These are phyloP conservation scores for Xestoiulus laeticollis DNA, from an alignment of 2,888 invertebrate species.

Conservation along the genomic window DNA sequence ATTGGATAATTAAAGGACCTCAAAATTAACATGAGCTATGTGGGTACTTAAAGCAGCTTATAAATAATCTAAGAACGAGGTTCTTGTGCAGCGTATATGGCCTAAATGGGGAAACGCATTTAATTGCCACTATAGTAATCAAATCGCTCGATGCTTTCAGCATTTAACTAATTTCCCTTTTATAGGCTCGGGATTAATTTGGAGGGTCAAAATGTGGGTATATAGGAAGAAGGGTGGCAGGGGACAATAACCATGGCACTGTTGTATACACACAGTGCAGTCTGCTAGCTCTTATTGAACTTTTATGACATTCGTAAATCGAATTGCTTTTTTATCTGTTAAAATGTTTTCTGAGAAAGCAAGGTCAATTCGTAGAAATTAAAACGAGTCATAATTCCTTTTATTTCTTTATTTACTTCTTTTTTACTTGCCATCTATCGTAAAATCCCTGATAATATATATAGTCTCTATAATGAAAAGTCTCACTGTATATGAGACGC, in stretches of 20 bases:
- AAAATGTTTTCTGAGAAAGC: not conserved
- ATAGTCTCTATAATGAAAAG: too few relatives aligned
- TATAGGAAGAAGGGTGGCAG: not conserved
- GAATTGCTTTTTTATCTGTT: not conserved
- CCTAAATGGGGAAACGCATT: constrained; percentile 9
- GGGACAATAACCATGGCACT: not conserved
- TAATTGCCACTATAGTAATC: not conserved
- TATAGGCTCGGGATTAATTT: not conserved
- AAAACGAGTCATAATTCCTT: not conserved
- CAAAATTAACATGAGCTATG: not conserved
- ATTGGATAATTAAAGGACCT: not conserved
- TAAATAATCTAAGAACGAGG: constrained; percentile 19
- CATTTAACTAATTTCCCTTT: constrained; percentile 5
- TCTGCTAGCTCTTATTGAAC: not conserved
- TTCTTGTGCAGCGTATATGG: not conserved
- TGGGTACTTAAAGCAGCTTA: not conserved
- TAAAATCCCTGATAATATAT: too few relatives aligned
- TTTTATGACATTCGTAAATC: constrained; percentile 1
- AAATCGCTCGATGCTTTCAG: not conserved
- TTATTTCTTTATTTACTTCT: not conserved
- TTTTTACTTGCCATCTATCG: too few relatives aligned
- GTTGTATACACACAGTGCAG: not conserved
- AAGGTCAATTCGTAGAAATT: not conserved
- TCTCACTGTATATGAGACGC: too few relatives aligned
- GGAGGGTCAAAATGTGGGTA: not conserved